Percentiles rank a stretch among this genome's conserved stretches.
These are phyloP conservation scores for Theonella swinhoei DNA, from an alignment of 37 sponge, comb jelly and placozoan species.

Conservation along the genomic window DNA sequence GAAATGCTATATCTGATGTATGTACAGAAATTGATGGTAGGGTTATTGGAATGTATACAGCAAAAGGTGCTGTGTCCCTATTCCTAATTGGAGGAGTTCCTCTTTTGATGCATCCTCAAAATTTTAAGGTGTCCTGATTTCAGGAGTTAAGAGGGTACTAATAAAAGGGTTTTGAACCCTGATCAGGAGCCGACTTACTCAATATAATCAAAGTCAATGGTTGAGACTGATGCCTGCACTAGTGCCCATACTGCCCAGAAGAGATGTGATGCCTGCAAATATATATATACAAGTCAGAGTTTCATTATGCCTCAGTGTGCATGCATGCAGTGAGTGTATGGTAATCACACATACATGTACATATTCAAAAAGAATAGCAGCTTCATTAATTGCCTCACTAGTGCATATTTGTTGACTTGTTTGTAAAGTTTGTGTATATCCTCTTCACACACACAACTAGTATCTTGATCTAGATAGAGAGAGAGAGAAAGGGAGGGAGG, in stretches of 20 bases:
- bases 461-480: slow-evolving; percentile 16
- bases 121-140: too few species aligned
- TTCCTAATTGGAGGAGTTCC: neutral
- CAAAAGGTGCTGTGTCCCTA: too few species aligned
- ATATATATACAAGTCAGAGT: neutral
- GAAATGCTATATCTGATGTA: neutral
- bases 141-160: too few species aligned
- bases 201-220: slow-evolving; percentile 85
- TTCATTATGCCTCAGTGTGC: neutral
- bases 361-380: neutral
- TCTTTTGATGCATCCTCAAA: too few species aligned
- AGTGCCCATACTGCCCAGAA: slow-evolving; percentile 92
- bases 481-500: too few species aligned
- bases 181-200: too few species aligned
- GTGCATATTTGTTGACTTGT: slow-evolving; percentile 80
- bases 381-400: slow-evolving; percentile 45
- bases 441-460: slow-evolving; percentile 29
- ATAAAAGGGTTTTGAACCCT: too few species aligned
- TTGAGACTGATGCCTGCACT: slow-evolving; percentile 76
- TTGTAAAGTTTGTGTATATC: slow-evolving; percentile 50
- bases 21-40: neutral
- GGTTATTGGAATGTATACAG: neutral
- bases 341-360: neutral
- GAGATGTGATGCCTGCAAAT: slow-evolving; percentile 73
- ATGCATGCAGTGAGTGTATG: neutral